Base-by-base conservation (phyloP, 2,797 vertebrate species). In the Sebastolobus altivelis region DNA sequence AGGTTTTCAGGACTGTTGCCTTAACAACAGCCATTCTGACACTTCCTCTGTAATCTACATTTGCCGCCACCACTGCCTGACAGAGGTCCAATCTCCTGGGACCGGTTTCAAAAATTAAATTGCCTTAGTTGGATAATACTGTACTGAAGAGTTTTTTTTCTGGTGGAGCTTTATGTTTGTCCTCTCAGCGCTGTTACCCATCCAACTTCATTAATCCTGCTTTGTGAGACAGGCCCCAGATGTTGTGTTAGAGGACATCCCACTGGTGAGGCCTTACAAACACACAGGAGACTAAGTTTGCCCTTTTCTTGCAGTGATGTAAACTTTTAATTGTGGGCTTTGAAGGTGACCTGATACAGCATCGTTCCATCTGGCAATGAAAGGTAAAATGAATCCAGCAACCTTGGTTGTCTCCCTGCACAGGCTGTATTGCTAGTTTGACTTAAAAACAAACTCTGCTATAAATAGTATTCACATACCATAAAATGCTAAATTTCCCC, bases 201-300 rank as follows among this genome's bases (percentile, higher is more conserved):
- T 67, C 18, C 25, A n/a, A 22, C 60, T 37, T 71, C 37, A 81
- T 60, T 71, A 65, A 65, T 65, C 22, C 66, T 40, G 16, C 33
- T 65, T 38, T 70, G 52, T 59, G 49, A 78, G 59, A 35, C 67
- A 56, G 18, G 11, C 11, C 38, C 33, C 60, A 49, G 68, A 63
- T 78, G 65, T 14, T 69, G 38, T 43, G 55, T 66, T 37, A 1
- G 6, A 69, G 65, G 40, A 62, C 65, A 43, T 56, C n/a, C 27
- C 38, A 18, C 31, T 72, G 31, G 3, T 20, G 12, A 54, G 6
- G 33, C 11, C 35, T 27, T n/a, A 22, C 20, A 46, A n/a, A 60
- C 43, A 72, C 43, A 33, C n/a, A 22, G 25, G 66, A 72, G 67
- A 25, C 40, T 11, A 12, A 1, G 16, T 40, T 25, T 5, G 59